phyloP scores from a whole-genome alignment of 2,113 vertebrate species.

The Clupea harengus region DNA sequence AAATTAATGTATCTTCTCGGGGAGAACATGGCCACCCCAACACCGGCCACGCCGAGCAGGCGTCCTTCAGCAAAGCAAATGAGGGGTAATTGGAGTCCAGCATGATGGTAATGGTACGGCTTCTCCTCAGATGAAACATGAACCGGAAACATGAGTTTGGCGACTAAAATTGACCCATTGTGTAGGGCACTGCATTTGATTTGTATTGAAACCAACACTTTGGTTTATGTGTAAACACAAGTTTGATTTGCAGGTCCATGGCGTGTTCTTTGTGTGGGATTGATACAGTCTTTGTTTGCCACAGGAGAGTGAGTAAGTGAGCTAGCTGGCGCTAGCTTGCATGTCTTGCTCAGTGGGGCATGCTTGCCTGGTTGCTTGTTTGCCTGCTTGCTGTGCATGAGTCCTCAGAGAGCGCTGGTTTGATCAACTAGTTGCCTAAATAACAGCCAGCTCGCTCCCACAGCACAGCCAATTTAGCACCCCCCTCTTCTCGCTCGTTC shows the following conservation, averaged over 20 bases:
- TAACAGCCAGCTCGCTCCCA: conserved; percentile 45
- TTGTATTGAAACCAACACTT: neutral
- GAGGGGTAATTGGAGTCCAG: neutral
- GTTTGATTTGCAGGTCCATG: neutral
- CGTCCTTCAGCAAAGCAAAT: neutral
- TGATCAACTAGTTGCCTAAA: conserved; percentile 47
- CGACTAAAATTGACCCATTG: neutral
- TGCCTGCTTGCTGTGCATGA: neutral
- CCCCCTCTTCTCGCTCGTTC: conserved; percentile 57
- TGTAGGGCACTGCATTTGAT: neutral
- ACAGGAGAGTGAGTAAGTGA: neutral
- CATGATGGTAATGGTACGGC: neutral
- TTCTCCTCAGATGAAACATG: neutral
- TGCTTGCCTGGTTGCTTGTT: neutral
- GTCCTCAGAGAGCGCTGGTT: conserved; percentile 46
- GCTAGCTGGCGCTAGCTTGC: neutral
- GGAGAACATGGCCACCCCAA: neutral
- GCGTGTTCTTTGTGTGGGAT: neutral
- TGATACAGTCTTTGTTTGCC: neutral
- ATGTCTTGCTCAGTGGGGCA: neutral
- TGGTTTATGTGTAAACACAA: neutral
- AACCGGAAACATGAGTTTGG: neutral
- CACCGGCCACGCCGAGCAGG: neutral
- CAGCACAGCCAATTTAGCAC: conserved; percentile 65
- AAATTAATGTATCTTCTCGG: conserved; percentile 51